Conservation (phyloP, 2,888 invertebrate species). For the Fissipunctia ypsillon region DNA sequence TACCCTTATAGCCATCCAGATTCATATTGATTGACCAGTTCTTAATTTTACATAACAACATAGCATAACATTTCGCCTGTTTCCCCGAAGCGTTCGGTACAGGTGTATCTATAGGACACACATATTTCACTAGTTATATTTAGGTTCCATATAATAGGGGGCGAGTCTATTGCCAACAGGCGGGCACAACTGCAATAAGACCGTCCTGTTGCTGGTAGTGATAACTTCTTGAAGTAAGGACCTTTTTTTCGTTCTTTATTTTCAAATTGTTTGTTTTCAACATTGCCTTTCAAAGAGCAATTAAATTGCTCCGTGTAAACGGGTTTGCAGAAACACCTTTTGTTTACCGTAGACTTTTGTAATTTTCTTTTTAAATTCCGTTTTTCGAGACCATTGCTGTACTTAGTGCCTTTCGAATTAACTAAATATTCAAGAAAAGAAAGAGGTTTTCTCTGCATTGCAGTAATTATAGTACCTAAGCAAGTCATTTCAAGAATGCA, state of each 20-base stretch:
- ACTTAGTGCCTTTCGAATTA: background rate
- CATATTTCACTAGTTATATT: too few species aligned
- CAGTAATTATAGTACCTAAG: background rate
- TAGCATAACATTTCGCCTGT: too few species aligned
- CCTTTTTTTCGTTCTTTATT: background rate
- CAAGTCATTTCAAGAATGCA: background rate
- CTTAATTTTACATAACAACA: too few species aligned
- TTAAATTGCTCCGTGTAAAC: background rate
- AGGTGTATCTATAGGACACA: too few species aligned
- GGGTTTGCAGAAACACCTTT: background rate
- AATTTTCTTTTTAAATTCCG: background rate
- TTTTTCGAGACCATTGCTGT: background rate
- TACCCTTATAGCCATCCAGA: too few species aligned
- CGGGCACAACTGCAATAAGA: too few species aligned
- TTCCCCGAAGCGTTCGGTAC: too few species aligned
- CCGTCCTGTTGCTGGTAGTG: too few species aligned
- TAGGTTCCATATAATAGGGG: too few species aligned
- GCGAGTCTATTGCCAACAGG: too few species aligned
- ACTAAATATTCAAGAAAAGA: background rate
- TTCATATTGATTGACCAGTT: too few species aligned
- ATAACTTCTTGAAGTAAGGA: background rate
- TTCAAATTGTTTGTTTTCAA: background rate
- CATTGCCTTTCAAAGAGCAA: background rate
- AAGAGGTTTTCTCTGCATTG: conserved; percentile 21
- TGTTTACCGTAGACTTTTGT: background rate